Base-by-base conservation (phyloP, 1,140 invertebrate genomes). In the Telenomus remus region DNA sequence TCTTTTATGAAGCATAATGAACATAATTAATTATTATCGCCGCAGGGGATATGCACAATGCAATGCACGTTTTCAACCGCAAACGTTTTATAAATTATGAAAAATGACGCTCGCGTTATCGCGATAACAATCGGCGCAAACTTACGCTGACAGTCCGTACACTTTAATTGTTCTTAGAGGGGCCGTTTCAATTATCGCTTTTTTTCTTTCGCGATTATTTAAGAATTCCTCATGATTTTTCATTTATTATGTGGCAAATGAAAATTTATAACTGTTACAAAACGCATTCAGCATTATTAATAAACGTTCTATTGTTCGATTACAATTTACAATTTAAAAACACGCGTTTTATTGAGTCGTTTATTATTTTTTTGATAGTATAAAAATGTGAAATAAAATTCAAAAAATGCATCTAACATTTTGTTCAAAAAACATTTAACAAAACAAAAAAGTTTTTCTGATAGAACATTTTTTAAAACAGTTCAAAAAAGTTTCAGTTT, bases 11-110 rank as follows among this genome's bases (percentile, higher is more conserved):
- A 47, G 1, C 56, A 61, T 61, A 55, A 56, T 53, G 35, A 68
- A 68, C 48, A 46, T 68, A 70, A 70, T 70, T 70, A 70, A 70
- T 70, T 70, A 70, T 43, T 54, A 70, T 61, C 47, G 68, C 59
- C 59, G 37, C 59, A 60, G 63, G 54, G 51, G 33, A 57, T 51
- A 59, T 60, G 49, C 43, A 66, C 70, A 60, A 66, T 60, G 48
- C 61, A 54, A 35, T 34, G 43, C 53, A 57, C 42, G 13, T 48
- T 72, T 33, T 16, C 53, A 60, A 46, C 53, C 15, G n/a, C 47
- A 27, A 27, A 27, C 19, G 19, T 27, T 27, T 66, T 55, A 59
- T 73, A 60, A 65, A 65, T 72, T 59, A 72, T 72, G 59, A 64
- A 72, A 72, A 72, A 72, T 72, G 53, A 48, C 53, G 53, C 55